These are phyloP conservation scores for Ectemnius cavifrons DNA, from an alignment of 2,888 invertebrate genomes.

Conservation along the genomic window DNA sequence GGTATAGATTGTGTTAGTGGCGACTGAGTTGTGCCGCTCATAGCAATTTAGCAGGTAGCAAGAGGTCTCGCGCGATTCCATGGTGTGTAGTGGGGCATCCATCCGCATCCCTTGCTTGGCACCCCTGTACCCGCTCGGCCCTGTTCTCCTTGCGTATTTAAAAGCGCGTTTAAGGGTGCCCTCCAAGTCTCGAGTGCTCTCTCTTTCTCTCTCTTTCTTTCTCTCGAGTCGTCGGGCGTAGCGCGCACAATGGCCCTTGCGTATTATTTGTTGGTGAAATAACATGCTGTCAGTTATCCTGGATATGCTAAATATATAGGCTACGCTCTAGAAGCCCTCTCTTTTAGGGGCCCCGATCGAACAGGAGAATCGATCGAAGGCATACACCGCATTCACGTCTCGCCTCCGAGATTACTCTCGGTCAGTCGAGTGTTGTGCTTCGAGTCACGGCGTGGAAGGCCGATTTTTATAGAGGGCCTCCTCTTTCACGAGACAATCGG, in stretches of 20 bases:
- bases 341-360: slow-evolving; percentile 66
- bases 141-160: slow-evolving; percentile 66
- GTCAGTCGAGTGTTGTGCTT: slow-evolving; percentile 62
- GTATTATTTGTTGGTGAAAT: slow-evolving; percentile 76
- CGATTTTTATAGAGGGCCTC: slow-evolving; percentile 49
- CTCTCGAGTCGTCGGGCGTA: slow-evolving; percentile 24
- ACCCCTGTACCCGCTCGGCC: slow-evolving; percentile 45
- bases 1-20: slow-evolving; percentile 24
- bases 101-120: slow-evolving; percentile 24
- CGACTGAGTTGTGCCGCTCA: slow-evolving; percentile 43
- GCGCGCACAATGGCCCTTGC: slow-evolving; percentile 68
- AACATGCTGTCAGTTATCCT: slow-evolving; percentile 74
- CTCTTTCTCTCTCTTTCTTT: not conserved
- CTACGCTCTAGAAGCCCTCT: slow-evolving; percentile 56
- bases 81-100: slow-evolving; percentile 31
- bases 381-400: no score
- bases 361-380: slow-evolving; percentile 1
- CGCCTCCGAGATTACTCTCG: no score
- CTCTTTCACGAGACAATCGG: slow-evolving; percentile 54
- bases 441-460: slow-evolving; percentile 56
- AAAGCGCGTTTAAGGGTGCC: slow-evolving; percentile 70
- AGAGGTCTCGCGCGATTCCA: slow-evolving; percentile 46
- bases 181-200: slow-evolving; percentile 68
- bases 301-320: slow-evolving; percentile 74
- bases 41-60: slow-evolving; percentile 65